Conservation (phyloP, 2,797 vertebrate species). For the Phataginus tricuspis region DNA sequence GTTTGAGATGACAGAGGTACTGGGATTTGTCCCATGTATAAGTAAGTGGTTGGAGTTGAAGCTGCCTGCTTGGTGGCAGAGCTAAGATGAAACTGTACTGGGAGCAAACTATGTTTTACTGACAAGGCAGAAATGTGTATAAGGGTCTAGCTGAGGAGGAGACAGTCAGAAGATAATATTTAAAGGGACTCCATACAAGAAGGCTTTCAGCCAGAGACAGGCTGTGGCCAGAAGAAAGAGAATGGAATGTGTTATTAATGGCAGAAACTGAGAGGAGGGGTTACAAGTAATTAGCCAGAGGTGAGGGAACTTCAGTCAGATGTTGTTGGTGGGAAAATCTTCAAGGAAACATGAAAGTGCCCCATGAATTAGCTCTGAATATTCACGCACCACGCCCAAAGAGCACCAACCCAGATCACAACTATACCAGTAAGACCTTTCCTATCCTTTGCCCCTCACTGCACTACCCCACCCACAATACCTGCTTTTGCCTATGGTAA, state of each 20-base stretch:
- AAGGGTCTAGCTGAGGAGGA: not conserved
- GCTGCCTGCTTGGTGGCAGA: not conserved
- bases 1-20: not conserved
- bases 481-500: rapidly evolving
- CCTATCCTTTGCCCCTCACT: not conserved
- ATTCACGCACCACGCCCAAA: not conserved
- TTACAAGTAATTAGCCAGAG: not conserved
- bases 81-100: not conserved
- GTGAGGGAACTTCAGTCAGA: not conserved
- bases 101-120: constrained; percentile 50
- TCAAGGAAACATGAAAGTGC: not conserved
- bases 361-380: not conserved
- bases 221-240: not conserved
- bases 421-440: too few species aligned
- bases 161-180: not conserved
- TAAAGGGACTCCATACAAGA: constrained; percentile 19
- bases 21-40: not conserved
- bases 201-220: not conserved
- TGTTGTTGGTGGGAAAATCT: not conserved
- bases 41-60: not conserved
- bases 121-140: not conserved
- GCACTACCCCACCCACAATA: not conserved
- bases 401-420: not conserved
- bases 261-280: not conserved
- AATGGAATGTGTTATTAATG: not conserved